These are phyloP conservation scores for Nautilus pompilius DNA, from an alignment of 1,140 invertebrate species.

Conservation along the genomic window DNA sequence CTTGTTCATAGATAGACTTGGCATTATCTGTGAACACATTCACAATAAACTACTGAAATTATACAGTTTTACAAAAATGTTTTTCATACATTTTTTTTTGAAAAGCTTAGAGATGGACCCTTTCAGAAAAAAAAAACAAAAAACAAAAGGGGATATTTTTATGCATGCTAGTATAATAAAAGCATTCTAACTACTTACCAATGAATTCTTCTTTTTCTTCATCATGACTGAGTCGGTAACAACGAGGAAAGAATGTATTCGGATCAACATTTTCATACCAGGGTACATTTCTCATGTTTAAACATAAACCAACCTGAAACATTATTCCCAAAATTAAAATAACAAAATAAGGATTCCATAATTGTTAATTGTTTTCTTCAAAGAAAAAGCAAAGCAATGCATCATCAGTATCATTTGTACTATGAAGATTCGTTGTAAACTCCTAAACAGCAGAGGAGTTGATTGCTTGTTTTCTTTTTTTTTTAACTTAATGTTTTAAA, in stretches of 20 bases:
- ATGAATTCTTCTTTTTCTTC: constrained; percentile 86
- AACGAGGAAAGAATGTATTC: constrained; percentile 78
- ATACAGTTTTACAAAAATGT: not conserved
- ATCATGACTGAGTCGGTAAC: constrained; percentile 68
- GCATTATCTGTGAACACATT: not conserved
- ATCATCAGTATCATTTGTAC: too few species aligned
- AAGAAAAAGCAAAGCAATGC: not conserved
- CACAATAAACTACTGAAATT: not conserved
- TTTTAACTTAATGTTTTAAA: too few species aligned
- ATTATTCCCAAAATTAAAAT: not conserved
- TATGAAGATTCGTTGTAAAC: too few species aligned
- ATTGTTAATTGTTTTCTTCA: not conserved
- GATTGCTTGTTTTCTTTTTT: too few species aligned
- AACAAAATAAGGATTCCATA: not conserved
- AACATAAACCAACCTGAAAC: constrained; percentile 65
- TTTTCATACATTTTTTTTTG: not conserved
- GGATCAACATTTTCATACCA: constrained; percentile 84
- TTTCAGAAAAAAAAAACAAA: not conserved
- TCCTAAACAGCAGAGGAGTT: too few species aligned
- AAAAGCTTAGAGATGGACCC: not conserved
- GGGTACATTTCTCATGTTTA: constrained; percentile 78
- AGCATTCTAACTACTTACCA: constrained; percentile 29
- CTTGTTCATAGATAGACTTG: not conserved
- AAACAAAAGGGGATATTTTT: too few species aligned
- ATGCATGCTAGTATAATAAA: too few species aligned